Percentiles rank a stretch among this genome's conserved stretches.
phyloP scores from a whole-genome alignment of 2,888 invertebrate species.

The Leptinotarsa juncta region DNA sequence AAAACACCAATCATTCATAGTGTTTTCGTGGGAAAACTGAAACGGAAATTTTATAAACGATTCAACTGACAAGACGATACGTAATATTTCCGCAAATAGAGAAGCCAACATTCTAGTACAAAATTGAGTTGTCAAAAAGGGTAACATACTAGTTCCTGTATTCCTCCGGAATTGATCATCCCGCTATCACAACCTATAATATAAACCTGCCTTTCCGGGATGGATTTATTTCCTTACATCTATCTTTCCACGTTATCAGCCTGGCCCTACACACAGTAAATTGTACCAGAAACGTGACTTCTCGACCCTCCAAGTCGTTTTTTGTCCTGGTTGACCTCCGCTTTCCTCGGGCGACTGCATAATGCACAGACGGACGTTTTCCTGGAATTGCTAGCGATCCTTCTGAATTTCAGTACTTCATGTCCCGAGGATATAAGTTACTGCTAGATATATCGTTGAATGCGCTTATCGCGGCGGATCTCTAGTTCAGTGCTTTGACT shows the following conservation, averaged over 20 bases:
- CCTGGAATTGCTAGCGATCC: conserved; percentile 28
- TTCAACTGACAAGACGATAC: not conserved
- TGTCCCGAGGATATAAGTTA: conserved; percentile 36
- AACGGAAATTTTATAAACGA: not conserved
- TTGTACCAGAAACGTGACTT: conserved; percentile 49
- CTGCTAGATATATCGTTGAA: conserved; percentile 24
- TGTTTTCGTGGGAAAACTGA: not conserved
- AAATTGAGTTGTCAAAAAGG: conserved; percentile 38
- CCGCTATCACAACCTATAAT: conserved; percentile 33
- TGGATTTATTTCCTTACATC: conserved; percentile 49
- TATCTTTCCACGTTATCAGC: conserved; percentile 48
- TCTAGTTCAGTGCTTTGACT: conserved; percentile 4
- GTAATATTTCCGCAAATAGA: conserved; percentile 31
- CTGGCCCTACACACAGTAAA: conserved; percentile 51
- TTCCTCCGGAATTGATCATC: conserved; percentile 21
- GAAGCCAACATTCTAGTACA: conserved; percentile 30
- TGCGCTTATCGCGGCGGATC: conserved; percentile 28
- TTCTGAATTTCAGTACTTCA: conserved; percentile 35
- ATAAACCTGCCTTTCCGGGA: conserved; percentile 31
- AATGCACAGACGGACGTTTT: conserved; percentile 35
- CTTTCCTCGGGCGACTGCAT: conserved; percentile 41
- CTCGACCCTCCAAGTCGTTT: conserved; percentile 40
- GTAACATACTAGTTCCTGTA: conserved; percentile 29
- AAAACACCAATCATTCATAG: not conserved
- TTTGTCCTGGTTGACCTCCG: conserved; percentile 38